Evolutionary conservation across 2,113 vertebrate genomes (phyloP), one percentile per base, ranked within the genome.

Genomic region (Lepisosteus oculatus): DNA sequence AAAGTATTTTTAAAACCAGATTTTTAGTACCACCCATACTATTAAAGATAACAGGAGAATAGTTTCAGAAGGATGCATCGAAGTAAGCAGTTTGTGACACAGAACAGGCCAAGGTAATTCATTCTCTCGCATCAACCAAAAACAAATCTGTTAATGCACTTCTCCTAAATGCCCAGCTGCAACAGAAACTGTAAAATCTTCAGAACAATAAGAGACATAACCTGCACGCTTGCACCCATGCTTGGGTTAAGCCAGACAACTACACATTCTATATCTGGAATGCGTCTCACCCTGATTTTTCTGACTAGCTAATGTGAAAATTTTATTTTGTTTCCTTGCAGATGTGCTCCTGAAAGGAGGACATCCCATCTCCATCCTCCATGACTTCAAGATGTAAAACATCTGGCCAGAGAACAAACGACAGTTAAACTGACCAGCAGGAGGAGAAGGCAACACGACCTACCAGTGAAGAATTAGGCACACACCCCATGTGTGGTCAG

Each of bases 311-410:
- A 47, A 64, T 29, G 9, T 55, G 0, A 29, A 55, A 4, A 17
- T 3, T 64, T 71, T 42, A 77, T 15, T 61, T 73, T 51, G 67
- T 11, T 71, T 54, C 74, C 47, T 70, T 75, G 7, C 68, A 82
- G 81, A 68, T 75, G 47, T 76, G 63, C 17, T 56, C 56, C 67
- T 72, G 65, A 76, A 69, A 3, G n/a, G 5, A 29, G 1, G 11
- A 56, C 8, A 17, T 61, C 56, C 63, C 55, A 43, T 54, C 57
- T 51, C 14, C 41, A 8, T 9, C 41, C n/a, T 71, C 64, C 61
- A 42, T 59, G 56, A 15, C 8, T 56, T 65, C 61, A 78, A 51
- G 59, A 79, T 80, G 69, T 79, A 72, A 71, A 29, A 55, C 15
- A 61, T 9, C 6, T 47, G 42, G n/a, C 70, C 17, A 47, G 14